phyloP scores from a whole-genome alignment of 2,113 vertebrate species.

The Pipra filicauda region DNA sequence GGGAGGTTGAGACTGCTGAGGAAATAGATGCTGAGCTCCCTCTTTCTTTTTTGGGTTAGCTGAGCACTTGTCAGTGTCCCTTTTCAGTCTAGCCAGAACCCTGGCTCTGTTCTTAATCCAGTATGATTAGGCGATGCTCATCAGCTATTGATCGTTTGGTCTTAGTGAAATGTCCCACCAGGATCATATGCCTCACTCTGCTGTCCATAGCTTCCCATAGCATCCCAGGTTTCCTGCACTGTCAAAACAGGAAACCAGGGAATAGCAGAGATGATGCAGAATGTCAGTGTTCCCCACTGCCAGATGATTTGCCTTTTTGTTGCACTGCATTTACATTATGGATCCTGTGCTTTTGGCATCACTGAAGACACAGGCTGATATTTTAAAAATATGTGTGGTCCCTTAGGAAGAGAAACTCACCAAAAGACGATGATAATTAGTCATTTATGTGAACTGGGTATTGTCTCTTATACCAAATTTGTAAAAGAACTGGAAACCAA shows the following conservation, averaged over 20 bases:
- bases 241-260: background rate
- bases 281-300: background rate
- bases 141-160: background rate
- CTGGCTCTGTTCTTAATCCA: background rate
- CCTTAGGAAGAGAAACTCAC: background rate
- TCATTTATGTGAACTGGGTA: background rate
- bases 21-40: background rate
- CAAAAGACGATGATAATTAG: background rate
- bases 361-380: background rate
- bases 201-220: fast-evolving
- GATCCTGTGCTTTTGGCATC: background rate
- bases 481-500: background rate
- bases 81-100: background rate
- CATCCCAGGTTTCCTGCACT: background rate
- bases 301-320: background rate
- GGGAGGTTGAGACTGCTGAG: background rate
- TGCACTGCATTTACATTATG: background rate
- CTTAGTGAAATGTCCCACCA: background rate
- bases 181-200: background rate
- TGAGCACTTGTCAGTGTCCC: background rate
- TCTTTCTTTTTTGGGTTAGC: background rate
- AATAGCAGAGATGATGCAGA: background rate
- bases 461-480: background rate
- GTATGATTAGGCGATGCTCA: background rate
- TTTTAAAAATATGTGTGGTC: background rate